Conservation (phyloP, 2,113 vertebrate genomes). For the Accipiter cooperii region DNA sequence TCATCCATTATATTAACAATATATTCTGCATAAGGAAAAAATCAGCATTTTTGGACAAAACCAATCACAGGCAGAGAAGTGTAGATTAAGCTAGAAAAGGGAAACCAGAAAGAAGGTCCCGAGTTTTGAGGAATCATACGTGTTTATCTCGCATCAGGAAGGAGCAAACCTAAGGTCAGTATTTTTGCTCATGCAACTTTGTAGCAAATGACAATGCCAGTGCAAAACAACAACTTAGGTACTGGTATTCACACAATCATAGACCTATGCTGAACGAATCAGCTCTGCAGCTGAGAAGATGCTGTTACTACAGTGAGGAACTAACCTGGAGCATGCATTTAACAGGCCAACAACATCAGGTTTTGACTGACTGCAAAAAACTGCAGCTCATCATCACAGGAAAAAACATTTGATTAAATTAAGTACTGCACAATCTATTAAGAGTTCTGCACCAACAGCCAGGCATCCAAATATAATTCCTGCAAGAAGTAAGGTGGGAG, state of each 20-base stretch:
- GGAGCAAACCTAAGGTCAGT: background rate
- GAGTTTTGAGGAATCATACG: background rate
- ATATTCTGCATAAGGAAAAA: background rate
- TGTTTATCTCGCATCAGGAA: background rate
- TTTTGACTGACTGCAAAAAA: background rate
- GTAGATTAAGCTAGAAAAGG: background rate
- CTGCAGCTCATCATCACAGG: background rate
- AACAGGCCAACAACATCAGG: background rate
- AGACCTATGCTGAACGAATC: background rate
- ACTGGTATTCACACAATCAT: background rate
- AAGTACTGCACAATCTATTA: background rate
- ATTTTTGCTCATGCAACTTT: background rate
- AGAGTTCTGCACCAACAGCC: background rate
- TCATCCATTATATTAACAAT: background rate
- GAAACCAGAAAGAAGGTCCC: background rate
- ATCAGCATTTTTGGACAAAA: background rate
- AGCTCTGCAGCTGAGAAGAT: background rate
- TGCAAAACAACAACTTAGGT: background rate
- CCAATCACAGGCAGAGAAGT: background rate
- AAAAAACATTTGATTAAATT: background rate
- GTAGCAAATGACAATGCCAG: background rate
- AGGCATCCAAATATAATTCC: background rate
- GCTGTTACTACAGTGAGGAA: background rate
- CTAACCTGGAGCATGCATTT: background rate
- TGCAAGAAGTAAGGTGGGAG: background rate